Evolutionary conservation across 2,113 vertebrate genomes (phyloP).

Genomic region (Thunnus thynnus): DNA sequence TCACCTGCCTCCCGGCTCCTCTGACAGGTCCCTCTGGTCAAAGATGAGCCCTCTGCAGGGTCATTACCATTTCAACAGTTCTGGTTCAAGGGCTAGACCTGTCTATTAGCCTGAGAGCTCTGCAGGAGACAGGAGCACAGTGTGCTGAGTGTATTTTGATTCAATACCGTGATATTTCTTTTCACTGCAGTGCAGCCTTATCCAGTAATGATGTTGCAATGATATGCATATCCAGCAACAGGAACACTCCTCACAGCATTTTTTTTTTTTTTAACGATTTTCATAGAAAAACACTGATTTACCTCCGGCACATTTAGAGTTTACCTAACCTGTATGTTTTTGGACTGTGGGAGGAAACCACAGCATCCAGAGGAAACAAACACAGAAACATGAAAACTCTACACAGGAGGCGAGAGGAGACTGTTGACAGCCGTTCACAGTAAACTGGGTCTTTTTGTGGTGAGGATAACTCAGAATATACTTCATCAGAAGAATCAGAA

Average conservation of each 20-base stretch:
- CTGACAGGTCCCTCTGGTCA: constrained; percentile 30
- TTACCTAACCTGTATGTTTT: background rate
- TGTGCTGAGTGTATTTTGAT: constrained; percentile 5
- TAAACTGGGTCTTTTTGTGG: constrained; percentile 1
- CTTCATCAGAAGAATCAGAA: background rate
- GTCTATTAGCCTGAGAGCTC: constrained; percentile 13
- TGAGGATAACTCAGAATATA: constrained; percentile 3
- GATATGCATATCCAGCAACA: background rate
- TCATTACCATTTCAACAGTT: constrained; percentile 52
- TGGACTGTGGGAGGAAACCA: background rate
- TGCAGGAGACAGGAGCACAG: constrained; percentile 2
- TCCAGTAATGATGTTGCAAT: background rate
- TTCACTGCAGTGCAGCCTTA: background rate
- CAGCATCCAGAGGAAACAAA: background rate
- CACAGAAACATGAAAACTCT: background rate
- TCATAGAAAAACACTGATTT: background rate
- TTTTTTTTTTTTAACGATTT: background rate
- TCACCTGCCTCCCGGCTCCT: constrained; percentile 1
- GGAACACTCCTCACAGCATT: too few species aligned
- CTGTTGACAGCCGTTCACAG: background rate
- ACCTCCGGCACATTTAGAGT: too few species aligned
- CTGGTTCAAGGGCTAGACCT: constrained; percentile 37
- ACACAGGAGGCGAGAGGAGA: background rate
- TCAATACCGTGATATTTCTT: constrained; percentile 4
- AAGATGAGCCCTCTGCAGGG: constrained; percentile 28